A percentile compares a stretch with the other conserved stretches of the same genome.
These are phyloP conservation scores for Anthonomus grandis DNA, from an alignment of 1,140 invertebrate species.

Conservation along the genomic window DNA sequence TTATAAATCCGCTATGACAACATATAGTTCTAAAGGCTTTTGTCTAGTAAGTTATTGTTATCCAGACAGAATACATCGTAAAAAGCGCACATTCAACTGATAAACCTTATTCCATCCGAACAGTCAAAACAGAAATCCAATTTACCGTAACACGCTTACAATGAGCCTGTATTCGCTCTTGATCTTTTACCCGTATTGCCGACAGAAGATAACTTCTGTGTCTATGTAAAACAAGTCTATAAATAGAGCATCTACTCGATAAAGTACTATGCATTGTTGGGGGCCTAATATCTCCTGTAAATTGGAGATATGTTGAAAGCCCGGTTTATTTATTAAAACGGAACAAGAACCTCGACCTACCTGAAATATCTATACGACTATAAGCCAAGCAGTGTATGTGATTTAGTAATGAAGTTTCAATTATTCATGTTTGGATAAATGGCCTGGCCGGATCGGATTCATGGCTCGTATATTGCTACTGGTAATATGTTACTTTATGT, in stretches of 20 bases:
- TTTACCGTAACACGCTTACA: conserved; percentile 5
- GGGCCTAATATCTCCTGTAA: background rate
- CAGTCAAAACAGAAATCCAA: background rate
- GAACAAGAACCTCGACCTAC: background rate
- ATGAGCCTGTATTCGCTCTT: background rate
- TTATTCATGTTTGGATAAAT: background rate
- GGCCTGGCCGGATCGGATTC: too few species aligned
- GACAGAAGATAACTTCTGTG: background rate
- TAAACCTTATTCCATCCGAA: background rate
- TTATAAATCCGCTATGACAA: too few species aligned
- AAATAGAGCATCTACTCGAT: conserved; percentile 1
- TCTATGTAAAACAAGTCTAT: background rate
- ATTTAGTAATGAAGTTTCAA: conserved; percentile 1
- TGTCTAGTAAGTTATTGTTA: too few species aligned
- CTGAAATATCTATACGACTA: background rate
- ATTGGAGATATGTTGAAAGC: conserved; percentile 1
- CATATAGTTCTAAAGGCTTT: too few species aligned
- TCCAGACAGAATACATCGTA: too few species aligned
- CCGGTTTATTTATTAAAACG: conserved; percentile 3
- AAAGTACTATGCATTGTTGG: conserved; percentile 5
- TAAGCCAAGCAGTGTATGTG: conserved; percentile 1
- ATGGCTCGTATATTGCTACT: too few species aligned
- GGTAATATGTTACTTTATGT: too few species aligned
- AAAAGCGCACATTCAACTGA: background rate
- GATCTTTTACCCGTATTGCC: background rate